Percentiles rank a stretch among this genome's conserved stretches.
phyloP scores from a whole-genome alignment of 2,113 vertebrate species.

The Chaenocephalus aceratus region DNA sequence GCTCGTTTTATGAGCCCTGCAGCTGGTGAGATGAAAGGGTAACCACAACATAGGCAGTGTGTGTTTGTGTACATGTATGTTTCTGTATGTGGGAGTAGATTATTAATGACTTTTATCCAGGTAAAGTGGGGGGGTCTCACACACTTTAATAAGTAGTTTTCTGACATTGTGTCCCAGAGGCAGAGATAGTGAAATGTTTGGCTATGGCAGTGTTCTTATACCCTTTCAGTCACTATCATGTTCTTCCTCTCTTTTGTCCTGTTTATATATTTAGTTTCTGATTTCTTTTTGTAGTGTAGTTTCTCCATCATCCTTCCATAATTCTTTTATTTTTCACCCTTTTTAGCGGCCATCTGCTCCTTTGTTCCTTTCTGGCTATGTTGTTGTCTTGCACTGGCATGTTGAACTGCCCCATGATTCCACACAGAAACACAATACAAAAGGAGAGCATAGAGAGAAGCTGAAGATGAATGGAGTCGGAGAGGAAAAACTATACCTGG shows the following conservation, averaged over 20 bases:
- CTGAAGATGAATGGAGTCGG: constrained; percentile 8
- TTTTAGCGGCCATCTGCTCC: constrained; percentile 59
- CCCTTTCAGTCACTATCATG: constrained; percentile 19
- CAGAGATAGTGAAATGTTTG: constrained; percentile 56
- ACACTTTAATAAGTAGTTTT: constrained; percentile 54
- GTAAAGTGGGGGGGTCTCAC: constrained; percentile 47
- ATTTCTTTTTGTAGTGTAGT: constrained; percentile 1
- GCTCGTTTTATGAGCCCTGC: constrained; percentile 60
- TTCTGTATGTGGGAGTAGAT: constrained; percentile 4
- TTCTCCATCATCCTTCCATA: not conserved
- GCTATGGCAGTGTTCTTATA: constrained; percentile 48
- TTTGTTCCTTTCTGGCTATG: constrained; percentile 62
- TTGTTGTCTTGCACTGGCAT: constrained; percentile 40
- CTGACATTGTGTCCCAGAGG: constrained; percentile 50
- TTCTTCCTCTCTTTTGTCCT: not conserved
- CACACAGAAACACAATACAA: constrained; percentile 38
- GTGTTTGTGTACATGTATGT: constrained; percentile 2
- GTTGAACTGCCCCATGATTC: constrained; percentile 48
- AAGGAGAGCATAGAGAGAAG: constrained; percentile 12
- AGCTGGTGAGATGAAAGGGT: constrained; percentile 67
- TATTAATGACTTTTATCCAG: constrained; percentile 62
- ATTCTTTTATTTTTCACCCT: constrained; percentile 13
- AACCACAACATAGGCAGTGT: constrained; percentile 26
- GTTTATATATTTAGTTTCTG: constrained; percentile 25
- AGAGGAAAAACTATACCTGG: constrained; percentile 19